These are phyloP conservation scores for Archaeoteleia sp. DNA, from an alignment of 2,888 invertebrate genomes.

Conservation along the genomic window DNA sequence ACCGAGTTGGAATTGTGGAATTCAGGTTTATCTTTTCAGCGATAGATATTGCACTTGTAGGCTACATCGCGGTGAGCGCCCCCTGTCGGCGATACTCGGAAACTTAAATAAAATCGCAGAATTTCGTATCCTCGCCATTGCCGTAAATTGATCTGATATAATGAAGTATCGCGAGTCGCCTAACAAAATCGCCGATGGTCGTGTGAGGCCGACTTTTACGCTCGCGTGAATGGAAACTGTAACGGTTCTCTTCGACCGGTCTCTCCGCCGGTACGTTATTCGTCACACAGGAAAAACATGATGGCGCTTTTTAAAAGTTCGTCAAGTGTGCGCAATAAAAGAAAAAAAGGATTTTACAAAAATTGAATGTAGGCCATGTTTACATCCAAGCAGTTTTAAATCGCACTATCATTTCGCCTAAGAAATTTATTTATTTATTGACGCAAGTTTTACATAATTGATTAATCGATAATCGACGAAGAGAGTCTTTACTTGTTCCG, in stretches of 20 bases:
- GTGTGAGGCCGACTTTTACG: constrained; percentile 7
- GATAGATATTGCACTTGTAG: no score
- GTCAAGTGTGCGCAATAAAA: no score
- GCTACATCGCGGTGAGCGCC: no score
- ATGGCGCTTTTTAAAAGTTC: constrained; percentile 4
- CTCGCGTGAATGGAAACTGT: constrained; percentile 45
- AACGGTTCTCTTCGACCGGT: constrained; percentile 44
- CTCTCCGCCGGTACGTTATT: constrained; percentile 23
- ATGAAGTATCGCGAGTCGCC: constrained; percentile 9
- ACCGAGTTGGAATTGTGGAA: no score
- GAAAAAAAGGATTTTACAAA: no score
- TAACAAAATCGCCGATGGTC: constrained; percentile 17
- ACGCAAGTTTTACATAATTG: constrained; percentile 21
- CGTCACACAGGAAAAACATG: constrained; percentile 38
- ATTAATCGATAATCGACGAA: constrained; percentile 19
- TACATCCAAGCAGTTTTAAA: no score
- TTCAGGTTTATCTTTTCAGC: no score
- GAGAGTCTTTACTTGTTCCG: constrained; percentile 11
- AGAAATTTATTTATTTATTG: no score
- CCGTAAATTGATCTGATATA: constrained; percentile 13
- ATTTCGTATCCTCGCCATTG: background rate
- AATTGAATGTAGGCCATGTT: no score
- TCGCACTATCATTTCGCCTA: no score
- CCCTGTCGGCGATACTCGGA: constrained; percentile 1
- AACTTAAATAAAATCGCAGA: no score